Base-by-base conservation (phyloP, 2,797 vertebrate species). In the Lophius americanus region DNA sequence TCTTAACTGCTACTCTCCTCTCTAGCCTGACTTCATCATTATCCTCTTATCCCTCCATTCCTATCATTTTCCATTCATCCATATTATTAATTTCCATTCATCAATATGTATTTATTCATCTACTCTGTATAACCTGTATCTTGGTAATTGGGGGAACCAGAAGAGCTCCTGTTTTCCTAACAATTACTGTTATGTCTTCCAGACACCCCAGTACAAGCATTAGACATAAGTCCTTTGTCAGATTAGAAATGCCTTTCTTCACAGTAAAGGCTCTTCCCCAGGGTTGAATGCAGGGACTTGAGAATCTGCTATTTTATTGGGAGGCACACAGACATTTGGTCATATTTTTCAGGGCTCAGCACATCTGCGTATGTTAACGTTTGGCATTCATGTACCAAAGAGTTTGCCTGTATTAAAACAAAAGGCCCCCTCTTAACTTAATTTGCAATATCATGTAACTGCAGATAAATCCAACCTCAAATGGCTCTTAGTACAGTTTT, bases 1-100 rank as follows among this genome's bases (percentile, higher is more conserved):
- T 71, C 59, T 58, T 62, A 58, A 57, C 54, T 47, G 0, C 47
- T 51, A 37, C 46, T 65, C 14, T 68, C 61, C 35, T 53, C 36
- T 65, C 33, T 0, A 42, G 48, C 42, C 52, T 58, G 51, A 52
- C 51, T n/a, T 65, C 23, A 44, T 54, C 41, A 51, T 13, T 9
- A 7, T 61, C 51, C 37, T 68, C 37, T 35, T 44, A 43, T 12
- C n/a, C 13, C 51, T 8, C 35, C 42, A 46, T 8, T 52, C 13
- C 7, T 0, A 37, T 60, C 9, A 51, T 56, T 39, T 51, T 32
- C 60, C 33, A 23, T 23, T 23, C 23, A 23, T 23, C 9, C 6
- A 32, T 51, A 10, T 37, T 23, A 23, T 23, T 23, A 23, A 23
- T 23, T 11, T 46, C 50, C 4, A 44, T 39, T 35, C 39, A 38